Percentiles rank a stretch among this genome's conserved stretches.
These are phyloP conservation scores for Microchrysa polita DNA, from an alignment of 2,888 invertebrate genomes.

Conservation along the genomic window DNA sequence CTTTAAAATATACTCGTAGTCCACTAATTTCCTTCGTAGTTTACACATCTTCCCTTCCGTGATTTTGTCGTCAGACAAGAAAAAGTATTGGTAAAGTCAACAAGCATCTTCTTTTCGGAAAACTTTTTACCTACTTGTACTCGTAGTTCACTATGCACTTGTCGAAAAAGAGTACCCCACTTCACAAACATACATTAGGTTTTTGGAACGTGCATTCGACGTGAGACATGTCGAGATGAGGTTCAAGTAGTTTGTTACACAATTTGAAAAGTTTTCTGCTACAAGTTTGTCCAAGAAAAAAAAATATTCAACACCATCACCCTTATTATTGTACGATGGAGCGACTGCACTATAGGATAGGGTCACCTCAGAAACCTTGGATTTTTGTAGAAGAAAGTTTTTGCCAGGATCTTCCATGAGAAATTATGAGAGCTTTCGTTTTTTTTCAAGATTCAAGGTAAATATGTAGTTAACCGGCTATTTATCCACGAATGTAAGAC, in stretches of 20 bases:
- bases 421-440: too few relatives aligned
- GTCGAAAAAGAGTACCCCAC: neutral
- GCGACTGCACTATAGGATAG: too few relatives aligned
- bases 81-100: neutral
- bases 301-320: neutral
- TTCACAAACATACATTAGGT: neutral
- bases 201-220: neutral
- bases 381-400: too few relatives aligned
- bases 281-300: neutral
- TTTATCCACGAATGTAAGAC: too few relatives aligned
- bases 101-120: neutral
- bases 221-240: neutral
- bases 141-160: neutral
- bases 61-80: neutral
- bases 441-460: too few relatives aligned
- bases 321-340: neutral
- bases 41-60: neutral
- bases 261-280: constrained; percentile 15
- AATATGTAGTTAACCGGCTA: too few relatives aligned
- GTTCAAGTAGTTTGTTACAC: constrained; percentile 5
- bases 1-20: neutral
- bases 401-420: too few relatives aligned
- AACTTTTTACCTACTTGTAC: neutral
- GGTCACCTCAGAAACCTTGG: too few relatives aligned
- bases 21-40: constrained; percentile 5